Evolutionary conservation across 1,140 invertebrate species (phyloP).

Genomic region (Cotesia vestalis): DNA sequence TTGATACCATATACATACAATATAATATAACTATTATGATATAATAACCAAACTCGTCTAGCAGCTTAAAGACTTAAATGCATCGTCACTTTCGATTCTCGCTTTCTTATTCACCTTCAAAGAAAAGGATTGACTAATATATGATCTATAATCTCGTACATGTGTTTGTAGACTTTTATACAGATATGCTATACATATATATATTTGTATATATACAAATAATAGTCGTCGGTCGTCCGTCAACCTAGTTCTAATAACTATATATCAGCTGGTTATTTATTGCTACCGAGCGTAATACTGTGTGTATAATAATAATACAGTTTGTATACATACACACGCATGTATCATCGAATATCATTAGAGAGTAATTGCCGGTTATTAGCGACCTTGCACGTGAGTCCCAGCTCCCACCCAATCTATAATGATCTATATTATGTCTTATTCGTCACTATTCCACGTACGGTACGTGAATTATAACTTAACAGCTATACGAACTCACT

Average conservation of each 20-base stretch:
- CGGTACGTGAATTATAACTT: no score
- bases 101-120: slow-evolving; percentile 7
- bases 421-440: neutral
- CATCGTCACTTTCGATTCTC: neutral
- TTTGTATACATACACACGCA: slow-evolving; percentile 19
- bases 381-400: slow-evolving; percentile 37
- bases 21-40: no score
- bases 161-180: no score
- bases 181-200: no score
- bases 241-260: slow-evolving; percentile 19
- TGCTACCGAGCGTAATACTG: slow-evolving; percentile 23
- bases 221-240: neutral
- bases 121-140: no score
- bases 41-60: no score
- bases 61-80: no score
- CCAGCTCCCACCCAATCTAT: neutral
- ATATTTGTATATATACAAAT: neutral
- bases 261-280: no score
- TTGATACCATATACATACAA: no score
- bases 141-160: no score
- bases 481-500: no score
- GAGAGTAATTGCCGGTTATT: slow-evolving; percentile 41
- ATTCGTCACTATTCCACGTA: neutral
- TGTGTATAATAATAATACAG: slow-evolving; percentile 22
- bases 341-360: slow-evolving; percentile 41